Percentiles rank a stretch among this genome's conserved stretches.
Evolutionary conservation across 1,140 invertebrate genomes (phyloP).

Genomic region (Microplitis mediator): DNA sequence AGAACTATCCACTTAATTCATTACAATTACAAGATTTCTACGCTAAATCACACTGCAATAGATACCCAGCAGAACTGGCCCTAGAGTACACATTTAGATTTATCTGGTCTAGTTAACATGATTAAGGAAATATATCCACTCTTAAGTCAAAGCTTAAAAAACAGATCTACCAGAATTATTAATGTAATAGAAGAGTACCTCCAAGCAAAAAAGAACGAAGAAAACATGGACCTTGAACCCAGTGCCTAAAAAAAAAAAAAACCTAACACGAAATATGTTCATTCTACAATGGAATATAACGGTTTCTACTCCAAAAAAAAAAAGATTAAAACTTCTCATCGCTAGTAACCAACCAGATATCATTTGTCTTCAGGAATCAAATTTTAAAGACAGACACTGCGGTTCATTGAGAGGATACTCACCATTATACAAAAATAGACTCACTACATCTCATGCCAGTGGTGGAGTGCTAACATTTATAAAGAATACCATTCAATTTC

Average conservation of each 20-base stretch:
- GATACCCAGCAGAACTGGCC: not conserved
- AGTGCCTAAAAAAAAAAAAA: not conserved
- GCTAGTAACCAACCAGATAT: conserved; percentile 24
- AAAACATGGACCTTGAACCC: not conserved
- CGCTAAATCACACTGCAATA: not conserved
- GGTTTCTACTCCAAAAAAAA: not conserved
- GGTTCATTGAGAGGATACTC: conserved; percentile 32
- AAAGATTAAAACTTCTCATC: not conserved
- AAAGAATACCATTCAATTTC: conserved; percentile 31
- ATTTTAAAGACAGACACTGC: conserved; percentile 34
- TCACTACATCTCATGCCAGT: conserved; percentile 32
- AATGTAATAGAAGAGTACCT: not conserved
- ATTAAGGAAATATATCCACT: not conserved
- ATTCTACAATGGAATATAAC: conserved; percentile 16
- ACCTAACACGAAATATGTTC: not conserved
- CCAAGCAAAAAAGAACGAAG: not conserved
- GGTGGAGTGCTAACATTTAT: conserved; percentile 40
- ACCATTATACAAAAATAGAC: conserved; percentile 38
- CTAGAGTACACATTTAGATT: not conserved
- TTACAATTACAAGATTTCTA: conserved; percentile 2
- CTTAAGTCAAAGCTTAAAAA: not conserved
- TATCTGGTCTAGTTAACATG: not conserved
- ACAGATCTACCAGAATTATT: not conserved
- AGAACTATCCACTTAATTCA: not conserved
- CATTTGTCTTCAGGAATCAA: conserved; percentile 43